Evolutionary conservation across 2,888 invertebrate genomes (phyloP).

Genomic region (Zele albiditarsus): DNA sequence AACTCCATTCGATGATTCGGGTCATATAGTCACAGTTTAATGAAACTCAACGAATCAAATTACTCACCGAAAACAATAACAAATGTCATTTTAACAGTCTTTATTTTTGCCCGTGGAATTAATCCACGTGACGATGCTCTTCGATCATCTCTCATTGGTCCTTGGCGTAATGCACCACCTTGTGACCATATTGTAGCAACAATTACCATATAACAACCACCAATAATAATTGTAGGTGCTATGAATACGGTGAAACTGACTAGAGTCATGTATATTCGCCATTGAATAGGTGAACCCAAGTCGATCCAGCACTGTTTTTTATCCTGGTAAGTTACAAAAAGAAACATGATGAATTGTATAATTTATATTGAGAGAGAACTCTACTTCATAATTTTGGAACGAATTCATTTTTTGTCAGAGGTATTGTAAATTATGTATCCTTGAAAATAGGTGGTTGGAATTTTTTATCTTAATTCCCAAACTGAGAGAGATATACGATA

Average conservation of each 20-base stretch:
- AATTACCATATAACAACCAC: slow-evolving; percentile 92
- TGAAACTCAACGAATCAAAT: neutral
- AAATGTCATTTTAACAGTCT: slow-evolving; percentile 98
- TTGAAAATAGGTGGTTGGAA: too few species aligned
- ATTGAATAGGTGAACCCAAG: slow-evolving; percentile 81
- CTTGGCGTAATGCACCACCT: slow-evolving; percentile 63
- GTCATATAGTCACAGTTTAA: too few species aligned
- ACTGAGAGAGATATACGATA: too few species aligned
- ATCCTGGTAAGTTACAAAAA: slow-evolving; percentile 54
- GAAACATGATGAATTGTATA: too few species aligned
- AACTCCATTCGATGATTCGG: too few species aligned
- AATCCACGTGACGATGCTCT: slow-evolving; percentile 93
- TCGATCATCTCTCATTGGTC: slow-evolving; percentile 76
- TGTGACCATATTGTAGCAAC: slow-evolving; percentile 92
- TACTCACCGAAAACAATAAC: slow-evolving; percentile 93
- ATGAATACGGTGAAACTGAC: slow-evolving; percentile 89
- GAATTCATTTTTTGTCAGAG: too few species aligned
- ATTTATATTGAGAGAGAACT: too few species aligned
- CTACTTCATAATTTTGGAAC: too few species aligned
- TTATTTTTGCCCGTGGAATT: slow-evolving; percentile 95
- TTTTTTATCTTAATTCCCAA: too few species aligned
- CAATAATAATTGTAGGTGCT: slow-evolving; percentile 89
- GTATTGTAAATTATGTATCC: too few species aligned
- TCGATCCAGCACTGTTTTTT: slow-evolving; percentile 92
- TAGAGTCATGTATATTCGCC: slow-evolving; percentile 92